Evolutionary conservation across 2,797 vertebrate genomes (phyloP), one percentile per base, ranked within the genome.

Genomic region (Lagodon rhomboides): DNA sequence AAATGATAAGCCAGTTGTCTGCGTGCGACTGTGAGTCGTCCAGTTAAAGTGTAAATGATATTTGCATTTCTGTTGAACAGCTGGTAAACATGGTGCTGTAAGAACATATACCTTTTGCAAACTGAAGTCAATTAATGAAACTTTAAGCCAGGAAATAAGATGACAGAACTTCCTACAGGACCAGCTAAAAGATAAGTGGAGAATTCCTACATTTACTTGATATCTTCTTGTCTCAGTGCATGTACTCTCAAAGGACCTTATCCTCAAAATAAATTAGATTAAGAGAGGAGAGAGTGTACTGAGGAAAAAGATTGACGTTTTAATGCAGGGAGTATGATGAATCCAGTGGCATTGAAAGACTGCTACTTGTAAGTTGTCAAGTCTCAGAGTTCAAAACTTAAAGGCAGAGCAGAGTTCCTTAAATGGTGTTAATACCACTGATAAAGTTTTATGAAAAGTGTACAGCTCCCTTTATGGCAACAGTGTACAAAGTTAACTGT

Each of bases 1-100:
- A 17, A 77, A 46, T 27, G 30, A 67, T 67, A 34, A 44, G n/a
- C 47, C 18, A 46, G 25, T 60, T 68, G 46, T 55, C 30, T 49
- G 3, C 30, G 4, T 55, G 22, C 12, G 68, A 67, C 22, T 20
- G n/a, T 7, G 18, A 60, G 51, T 30, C 9, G 11, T 30, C 20
- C 23, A 25, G 22, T 34, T 55, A 47, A 49, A 18, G 41, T 41
- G 34, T 25, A 71, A 51, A 38, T 53, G 0, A 74, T 68, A 73
- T 15, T n/a, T 55, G 12, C 3, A 49, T 15, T 18, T 16, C 12
- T 49, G 12, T 46, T 25, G 11, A 68, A 58, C 23, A 49, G 38
- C 15, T 2, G 7, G 46, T 27, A 64, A 69, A 65, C 3, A 47
- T 38, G 41, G 3, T 0, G 3, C 25, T 43, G 18, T 43, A 22